Evolutionary conservation across 2,888 invertebrate species (phyloP), one percentile per base, ranked within the genome.

Genomic region (Petrolisthes cinctipes): DNA sequence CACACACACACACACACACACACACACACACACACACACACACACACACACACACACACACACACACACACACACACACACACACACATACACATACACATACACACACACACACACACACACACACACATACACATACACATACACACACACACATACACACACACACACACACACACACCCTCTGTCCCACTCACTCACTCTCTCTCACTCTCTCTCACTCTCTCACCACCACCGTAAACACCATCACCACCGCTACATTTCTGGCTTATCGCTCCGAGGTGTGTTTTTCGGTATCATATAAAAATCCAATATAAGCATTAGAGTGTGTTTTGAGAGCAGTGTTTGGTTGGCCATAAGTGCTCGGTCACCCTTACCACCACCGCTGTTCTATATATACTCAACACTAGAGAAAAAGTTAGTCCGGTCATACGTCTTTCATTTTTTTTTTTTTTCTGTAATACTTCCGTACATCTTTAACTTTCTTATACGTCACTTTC

Each of bases 51-150:
- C n/a, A 17, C 17, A 37, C 37, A 1, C 37, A 17, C 75, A 75
- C 9, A 20, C 1, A 75, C 14, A n/a, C 7, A 20, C 4, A 75
- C n/a, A 9, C 14, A 9, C n/a, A 17, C 17, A 37, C 37, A 1
- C 37, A 79, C 37, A 79, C 54, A 53, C 53, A 56, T 20, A 53
- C 78, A 37, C 54, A 37, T 2, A 37, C 37, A 37, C 0, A 37
- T 2, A 37, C 2, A 37, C 37, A 37, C 37, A 37, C 78, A 20
- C 78, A 79, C 54, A 79, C 78, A 79, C 20, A 79, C 54, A 53
- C 56, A 53, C 78, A 53, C 78, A 56, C 54, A 79, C 54, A 79
- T n/a, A 79, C 54, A 53, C 53, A 56, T 20, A 53, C 78, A 37
- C 54, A 37, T 2, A 37, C 37, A 37, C 0, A 37, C 37, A 37